phyloP scores from a whole-genome alignment of 92 coral and sea anemone species.

The Heteractis magnifica region DNA sequence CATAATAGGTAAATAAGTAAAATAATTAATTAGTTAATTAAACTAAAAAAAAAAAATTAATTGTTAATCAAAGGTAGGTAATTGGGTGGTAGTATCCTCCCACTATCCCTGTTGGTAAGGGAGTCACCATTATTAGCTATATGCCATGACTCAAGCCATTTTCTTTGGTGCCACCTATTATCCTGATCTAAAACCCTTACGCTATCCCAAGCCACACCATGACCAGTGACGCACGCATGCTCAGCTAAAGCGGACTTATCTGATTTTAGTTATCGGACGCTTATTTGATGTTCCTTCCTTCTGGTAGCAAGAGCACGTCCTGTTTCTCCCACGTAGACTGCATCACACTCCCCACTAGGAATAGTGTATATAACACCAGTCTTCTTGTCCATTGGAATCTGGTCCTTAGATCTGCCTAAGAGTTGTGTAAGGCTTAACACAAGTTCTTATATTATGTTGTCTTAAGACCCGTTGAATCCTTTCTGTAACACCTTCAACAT shows the following conservation, averaged over 20 bases:
- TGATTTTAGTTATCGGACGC: background rate
- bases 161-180: background rate
- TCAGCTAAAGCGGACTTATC: conserved; percentile 5
- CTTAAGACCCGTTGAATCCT: too few species aligned
- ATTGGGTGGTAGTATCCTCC: too few species aligned
- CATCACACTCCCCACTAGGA: background rate
- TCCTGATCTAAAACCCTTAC: background rate
- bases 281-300: background rate
- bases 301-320: conserved; percentile 2
- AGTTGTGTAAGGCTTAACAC: too few species aligned
- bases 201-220: background rate
- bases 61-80: too few species aligned
- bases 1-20: too few species aligned
- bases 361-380: background rate
- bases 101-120: too few species aligned
- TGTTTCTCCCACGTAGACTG: conserved; percentile 4
- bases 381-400: background rate
- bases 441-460: too few species aligned
- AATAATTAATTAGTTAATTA: too few species aligned
- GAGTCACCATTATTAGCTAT: background rate
- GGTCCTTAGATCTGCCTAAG: background rate
- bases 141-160: conserved; percentile 9
- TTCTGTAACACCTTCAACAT: too few species aligned
- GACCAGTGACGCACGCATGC: conserved; percentile 6
- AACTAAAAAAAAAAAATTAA: too few species aligned